These are phyloP conservation scores for Mandrillus leucophaeus DNA, from an alignment of 2,113 vertebrate species.

Conservation along the genomic window DNA sequence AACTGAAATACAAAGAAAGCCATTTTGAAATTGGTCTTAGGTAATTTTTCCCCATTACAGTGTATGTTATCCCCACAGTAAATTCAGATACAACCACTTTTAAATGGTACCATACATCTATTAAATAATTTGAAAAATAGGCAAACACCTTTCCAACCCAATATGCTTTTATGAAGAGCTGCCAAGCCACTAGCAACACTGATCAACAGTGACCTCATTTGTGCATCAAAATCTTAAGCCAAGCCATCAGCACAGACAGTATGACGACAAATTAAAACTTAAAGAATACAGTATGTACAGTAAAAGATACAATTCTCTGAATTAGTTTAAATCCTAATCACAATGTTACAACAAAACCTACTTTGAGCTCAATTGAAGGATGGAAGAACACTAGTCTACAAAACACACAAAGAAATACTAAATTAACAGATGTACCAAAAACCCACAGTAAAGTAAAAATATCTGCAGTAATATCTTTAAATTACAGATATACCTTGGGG, in stretches of 20 bases:
- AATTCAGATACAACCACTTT: conserved; percentile 93
- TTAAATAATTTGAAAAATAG: conserved; percentile 90
- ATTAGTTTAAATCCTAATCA: conserved; percentile 85
- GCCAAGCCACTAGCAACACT: conserved; percentile 91
- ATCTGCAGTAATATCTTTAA: conserved; percentile 76
- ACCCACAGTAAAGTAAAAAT: conserved; percentile 81
- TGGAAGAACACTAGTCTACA: conserved; percentile 86
- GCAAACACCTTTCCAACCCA: conserved; percentile 87
- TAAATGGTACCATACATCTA: conserved; percentile 92
- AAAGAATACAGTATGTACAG: conserved; percentile 88
- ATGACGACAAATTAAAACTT: conserved; percentile 86
- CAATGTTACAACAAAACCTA: conserved; percentile 88
- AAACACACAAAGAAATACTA: conserved; percentile 81
- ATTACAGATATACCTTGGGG: conserved; percentile 80
- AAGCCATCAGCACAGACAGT: conserved; percentile 91
- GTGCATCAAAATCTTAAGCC: conserved; percentile 87
- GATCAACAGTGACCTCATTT: conserved; percentile 90
- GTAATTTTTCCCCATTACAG: conserved; percentile 86
- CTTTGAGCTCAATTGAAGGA: conserved; percentile 82
- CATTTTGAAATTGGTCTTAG: conserved; percentile 89
- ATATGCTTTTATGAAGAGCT: conserved; percentile 88
- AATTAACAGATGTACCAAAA: conserved; percentile 84
- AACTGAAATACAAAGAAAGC: conserved; percentile 95
- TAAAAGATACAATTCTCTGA: conserved; percentile 83
- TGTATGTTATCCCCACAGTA: conserved; percentile 91